phyloP scores from a whole-genome alignment of 2,888 invertebrate genomes.

The Scaeva pyrastri region DNA sequence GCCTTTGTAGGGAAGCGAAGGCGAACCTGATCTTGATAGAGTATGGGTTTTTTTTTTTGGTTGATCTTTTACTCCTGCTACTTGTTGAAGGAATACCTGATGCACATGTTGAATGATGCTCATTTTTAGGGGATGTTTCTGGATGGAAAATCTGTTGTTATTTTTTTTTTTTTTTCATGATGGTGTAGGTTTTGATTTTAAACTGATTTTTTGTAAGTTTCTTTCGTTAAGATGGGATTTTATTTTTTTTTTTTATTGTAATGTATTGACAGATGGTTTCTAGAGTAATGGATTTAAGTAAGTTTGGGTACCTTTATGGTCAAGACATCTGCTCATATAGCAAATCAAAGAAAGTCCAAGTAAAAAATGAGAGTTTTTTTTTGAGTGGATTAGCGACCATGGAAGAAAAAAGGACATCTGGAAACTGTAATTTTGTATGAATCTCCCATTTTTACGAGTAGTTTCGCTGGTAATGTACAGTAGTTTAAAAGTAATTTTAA shows the following conservation, averaged over 20 bases:
- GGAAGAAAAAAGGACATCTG: no score
- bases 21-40: constrained; percentile 55
- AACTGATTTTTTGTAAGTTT: constrained; percentile 33
- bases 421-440: no score
- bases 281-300: constrained; percentile 35
- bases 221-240: constrained; percentile 6
- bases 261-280: constrained; percentile 58
- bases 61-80: constrained; percentile 3
- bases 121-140: constrained; percentile 58
- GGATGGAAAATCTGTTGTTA: constrained; percentile 52
- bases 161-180: background rate
- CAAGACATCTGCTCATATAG: constrained; percentile 26
- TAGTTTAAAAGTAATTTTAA: no score
- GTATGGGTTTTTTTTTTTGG: constrained; percentile 48
- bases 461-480: no score
- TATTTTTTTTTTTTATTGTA: constrained; percentile 5
- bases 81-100: constrained; percentile 54
- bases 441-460: no score
- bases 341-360: no score
- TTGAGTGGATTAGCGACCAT: no score
- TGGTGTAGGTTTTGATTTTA: constrained; percentile 33
- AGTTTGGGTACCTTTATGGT: no score
- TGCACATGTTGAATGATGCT: constrained; percentile 69
- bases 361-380: background rate
- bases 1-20: constrained; percentile 39